phyloP scores from a whole-genome alignment of 92 coral and sea anemone species.

The Epizoanthus illoricatus region DNA sequence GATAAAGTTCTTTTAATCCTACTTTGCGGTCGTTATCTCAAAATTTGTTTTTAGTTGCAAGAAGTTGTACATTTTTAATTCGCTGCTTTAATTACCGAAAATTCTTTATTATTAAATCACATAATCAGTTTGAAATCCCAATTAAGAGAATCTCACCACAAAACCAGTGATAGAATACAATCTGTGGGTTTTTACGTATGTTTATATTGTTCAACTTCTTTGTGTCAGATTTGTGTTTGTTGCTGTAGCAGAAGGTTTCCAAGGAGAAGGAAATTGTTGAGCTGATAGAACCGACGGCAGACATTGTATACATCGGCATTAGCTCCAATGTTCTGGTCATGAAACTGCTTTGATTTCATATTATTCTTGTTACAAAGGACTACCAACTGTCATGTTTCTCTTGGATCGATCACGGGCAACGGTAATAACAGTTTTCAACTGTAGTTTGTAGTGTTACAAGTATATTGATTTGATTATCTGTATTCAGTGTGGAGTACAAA shows the following conservation, averaged over 20 bases:
- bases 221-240: not conserved
- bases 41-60: not conserved
- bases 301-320: no score
- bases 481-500: no score
- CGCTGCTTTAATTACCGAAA: not conserved
- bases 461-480: no score
- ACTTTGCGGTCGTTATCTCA: not conserved
- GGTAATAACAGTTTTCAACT: not conserved
- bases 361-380: no score
- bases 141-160: not conserved
- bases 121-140: not conserved
- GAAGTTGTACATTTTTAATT: not conserved
- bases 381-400: not conserved
- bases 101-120: not conserved
- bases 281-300: not conserved
- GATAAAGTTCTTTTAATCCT: not conserved
- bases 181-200: not conserved
- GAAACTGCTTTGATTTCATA: not conserved
- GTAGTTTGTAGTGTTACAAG: no score
- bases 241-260: not conserved
- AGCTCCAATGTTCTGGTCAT: not conserved
- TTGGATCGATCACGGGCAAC: slow-evolving; percentile 1
- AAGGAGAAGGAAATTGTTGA: slow-evolving; percentile 6
- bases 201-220: not conserved
- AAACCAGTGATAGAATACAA: not conserved